Evolutionary conservation across 1,140 invertebrate species (phyloP).

Genomic region (Ectropis grisescens): DNA sequence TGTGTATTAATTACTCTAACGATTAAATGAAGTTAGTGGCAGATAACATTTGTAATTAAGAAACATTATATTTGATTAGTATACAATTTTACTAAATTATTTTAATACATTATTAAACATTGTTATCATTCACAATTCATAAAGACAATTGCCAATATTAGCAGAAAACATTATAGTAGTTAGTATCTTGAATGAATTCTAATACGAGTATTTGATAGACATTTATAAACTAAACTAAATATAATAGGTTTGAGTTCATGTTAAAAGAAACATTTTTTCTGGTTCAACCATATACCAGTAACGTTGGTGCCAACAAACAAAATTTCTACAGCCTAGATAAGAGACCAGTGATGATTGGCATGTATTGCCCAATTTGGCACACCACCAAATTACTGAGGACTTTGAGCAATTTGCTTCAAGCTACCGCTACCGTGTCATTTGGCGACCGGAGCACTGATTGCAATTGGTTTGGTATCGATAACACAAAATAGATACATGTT

Average conservation of each 20-base stretch:
- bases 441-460: not conserved
- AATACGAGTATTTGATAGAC: too few relatives aligned
- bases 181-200: too few relatives aligned
- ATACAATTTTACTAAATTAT: too few relatives aligned
- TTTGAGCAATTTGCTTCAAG: conserved; percentile 16
- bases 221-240: not conserved
- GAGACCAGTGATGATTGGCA: conserved; percentile 8
- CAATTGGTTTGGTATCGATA: not conserved
- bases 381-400: conserved; percentile 14
- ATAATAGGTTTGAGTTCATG: not conserved
- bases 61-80: too few relatives aligned
- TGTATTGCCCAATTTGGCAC: conserved; percentile 13
- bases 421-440: conserved; percentile 3
- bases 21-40: too few relatives aligned
- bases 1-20: too few relatives aligned
- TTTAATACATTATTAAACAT: too few relatives aligned
- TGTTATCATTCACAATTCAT: too few relatives aligned
- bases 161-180: too few relatives aligned
- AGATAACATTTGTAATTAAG: too few relatives aligned
- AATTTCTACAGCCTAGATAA: conserved; percentile 4
- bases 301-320: not conserved
- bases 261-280: not conserved
- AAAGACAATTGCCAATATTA: too few relatives aligned
- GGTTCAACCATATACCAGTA: not conserved
- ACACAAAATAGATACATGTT: not conserved